Evolutionary conservation across 2,113 vertebrate species (phyloP).

Genomic region (Tragelaphus strepsiceros): DNA sequence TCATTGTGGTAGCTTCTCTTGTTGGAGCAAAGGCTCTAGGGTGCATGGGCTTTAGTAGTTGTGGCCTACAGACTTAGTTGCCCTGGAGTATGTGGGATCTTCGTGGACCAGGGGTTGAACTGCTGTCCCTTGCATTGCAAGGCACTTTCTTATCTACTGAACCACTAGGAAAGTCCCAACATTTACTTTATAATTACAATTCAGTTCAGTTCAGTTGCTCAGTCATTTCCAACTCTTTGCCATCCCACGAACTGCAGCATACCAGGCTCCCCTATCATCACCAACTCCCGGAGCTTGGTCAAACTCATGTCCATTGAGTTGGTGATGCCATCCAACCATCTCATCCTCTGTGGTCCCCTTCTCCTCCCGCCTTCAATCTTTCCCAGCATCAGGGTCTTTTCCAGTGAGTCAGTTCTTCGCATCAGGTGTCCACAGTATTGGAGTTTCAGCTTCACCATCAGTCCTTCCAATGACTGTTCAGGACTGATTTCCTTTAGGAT

Average conservation of each 20-base stretch:
- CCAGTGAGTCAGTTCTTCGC: not conserved
- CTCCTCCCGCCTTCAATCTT: not conserved
- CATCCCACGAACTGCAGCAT: not conserved
- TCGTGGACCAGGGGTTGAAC: not conserved
- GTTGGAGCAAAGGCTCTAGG: not conserved
- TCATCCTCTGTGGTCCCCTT: not conserved
- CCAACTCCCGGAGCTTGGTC: accelerated
- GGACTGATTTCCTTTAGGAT: not conserved
- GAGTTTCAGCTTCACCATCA: not conserved
- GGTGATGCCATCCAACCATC: not conserved
- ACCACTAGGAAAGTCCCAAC: not conserved
- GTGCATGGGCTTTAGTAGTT: not conserved
- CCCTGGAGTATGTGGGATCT: not conserved
- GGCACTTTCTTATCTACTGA: not conserved
- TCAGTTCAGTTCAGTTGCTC: not conserved
- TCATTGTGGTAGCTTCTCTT: not conserved
- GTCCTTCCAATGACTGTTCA: not conserved
- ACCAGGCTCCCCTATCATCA: not conserved
- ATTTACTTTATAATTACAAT: not conserved
- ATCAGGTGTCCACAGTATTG: not conserved
- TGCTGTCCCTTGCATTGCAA: not conserved
- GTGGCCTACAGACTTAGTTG: not conserved
- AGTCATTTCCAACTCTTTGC: not conserved
- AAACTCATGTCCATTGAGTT: not conserved
- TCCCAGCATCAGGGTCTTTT: not conserved